These are phyloP conservation scores for Tetraodon nigroviridis DNA, from an alignment of 2,113 vertebrate species.

Conservation along the genomic window DNA sequence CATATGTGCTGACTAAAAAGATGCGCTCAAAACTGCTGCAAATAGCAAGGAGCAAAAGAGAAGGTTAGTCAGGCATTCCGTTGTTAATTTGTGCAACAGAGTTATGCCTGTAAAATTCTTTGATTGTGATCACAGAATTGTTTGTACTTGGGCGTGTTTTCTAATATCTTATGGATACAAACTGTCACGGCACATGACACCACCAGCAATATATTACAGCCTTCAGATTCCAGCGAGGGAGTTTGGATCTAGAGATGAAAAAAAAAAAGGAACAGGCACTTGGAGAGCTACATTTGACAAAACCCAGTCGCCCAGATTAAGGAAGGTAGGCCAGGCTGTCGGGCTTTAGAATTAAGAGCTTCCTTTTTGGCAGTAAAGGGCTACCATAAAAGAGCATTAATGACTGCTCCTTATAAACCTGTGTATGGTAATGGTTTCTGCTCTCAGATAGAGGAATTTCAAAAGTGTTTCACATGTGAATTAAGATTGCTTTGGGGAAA, in stretches of 20 bases:
- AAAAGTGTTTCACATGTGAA: constrained; percentile 73
- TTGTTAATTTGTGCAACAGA: background rate
- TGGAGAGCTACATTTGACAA: constrained; percentile 46
- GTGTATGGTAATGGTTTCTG: constrained; percentile 72
- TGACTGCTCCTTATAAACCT: constrained; percentile 73
- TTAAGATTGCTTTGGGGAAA: constrained; percentile 69
- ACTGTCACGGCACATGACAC: constrained; percentile 19
- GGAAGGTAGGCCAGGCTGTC: constrained; percentile 44
- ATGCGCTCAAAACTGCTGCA: constrained; percentile 42
- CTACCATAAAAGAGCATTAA: constrained; percentile 74
- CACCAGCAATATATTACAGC: constrained; percentile 43
- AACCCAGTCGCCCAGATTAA: constrained; percentile 56
- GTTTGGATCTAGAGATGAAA: constrained; percentile 36
- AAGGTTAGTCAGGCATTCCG: background rate
- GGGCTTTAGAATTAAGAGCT: constrained; percentile 67
- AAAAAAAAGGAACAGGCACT: constrained; percentile 49
- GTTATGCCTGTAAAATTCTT: background rate
- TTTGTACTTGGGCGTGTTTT: constrained; percentile 31
- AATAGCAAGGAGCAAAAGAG: constrained; percentile 10
- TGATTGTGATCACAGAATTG: constrained; percentile 31
- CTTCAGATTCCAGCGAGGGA: constrained; percentile 14
- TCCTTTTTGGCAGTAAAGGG: constrained; percentile 69
- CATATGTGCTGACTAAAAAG: constrained; percentile 69
- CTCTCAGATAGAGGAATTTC: constrained; percentile 73
- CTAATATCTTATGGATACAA: constrained; percentile 8